A percentile compares a stretch with the other conserved stretches of the same genome.
These are phyloP conservation scores for Scolopax mira DNA, from an alignment of 2,113 vertebrate genomes.

Conservation along the genomic window DNA sequence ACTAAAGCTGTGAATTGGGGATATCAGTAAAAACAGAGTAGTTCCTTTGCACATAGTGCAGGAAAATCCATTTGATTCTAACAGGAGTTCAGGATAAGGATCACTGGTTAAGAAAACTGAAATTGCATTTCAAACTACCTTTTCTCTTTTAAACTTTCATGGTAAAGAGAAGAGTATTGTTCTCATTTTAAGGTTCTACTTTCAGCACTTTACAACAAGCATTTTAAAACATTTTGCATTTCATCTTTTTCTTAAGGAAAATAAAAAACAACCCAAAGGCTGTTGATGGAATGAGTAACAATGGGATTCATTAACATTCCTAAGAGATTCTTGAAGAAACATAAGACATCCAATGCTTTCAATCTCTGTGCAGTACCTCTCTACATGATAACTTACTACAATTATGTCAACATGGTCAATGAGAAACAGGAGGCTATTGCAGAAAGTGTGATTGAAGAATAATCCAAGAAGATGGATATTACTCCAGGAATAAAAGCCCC, in stretches of 20 bases:
- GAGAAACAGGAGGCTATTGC: neutral
- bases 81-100: neutral
- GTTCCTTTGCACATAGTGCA: neutral
- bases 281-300: neutral
- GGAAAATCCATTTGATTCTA: neutral
- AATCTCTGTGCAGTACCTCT: neutral
- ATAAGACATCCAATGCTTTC: neutral
- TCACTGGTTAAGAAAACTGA: neutral
- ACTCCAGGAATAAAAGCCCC: neutral
- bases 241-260: neutral
- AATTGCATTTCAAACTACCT: neutral
- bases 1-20: neutral
- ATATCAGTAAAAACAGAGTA: neutral
- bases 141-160: neutral
- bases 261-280: neutral
- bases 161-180: neutral
- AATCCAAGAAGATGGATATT: neutral
- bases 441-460: neutral
- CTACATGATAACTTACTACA: neutral
- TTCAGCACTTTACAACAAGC: neutral
- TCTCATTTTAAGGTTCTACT: neutral
- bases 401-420: neutral
- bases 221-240: neutral
- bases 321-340: neutral
- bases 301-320: neutral